Conservation (phyloP, 2,888 invertebrate genomes). For the Conistra vaccinii region DNA sequence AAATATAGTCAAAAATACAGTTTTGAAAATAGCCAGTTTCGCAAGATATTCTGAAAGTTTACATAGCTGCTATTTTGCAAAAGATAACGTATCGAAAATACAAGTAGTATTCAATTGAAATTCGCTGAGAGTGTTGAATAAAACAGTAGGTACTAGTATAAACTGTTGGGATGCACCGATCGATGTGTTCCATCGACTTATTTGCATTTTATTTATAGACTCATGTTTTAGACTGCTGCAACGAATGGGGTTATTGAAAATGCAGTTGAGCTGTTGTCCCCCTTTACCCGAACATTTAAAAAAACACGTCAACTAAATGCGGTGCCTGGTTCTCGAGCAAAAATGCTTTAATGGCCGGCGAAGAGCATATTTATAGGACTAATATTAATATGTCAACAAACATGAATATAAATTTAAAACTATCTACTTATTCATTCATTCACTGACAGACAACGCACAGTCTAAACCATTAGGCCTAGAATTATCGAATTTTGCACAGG, state of each 20-base stretch:
- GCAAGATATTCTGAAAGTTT: background rate
- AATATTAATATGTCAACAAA: background rate
- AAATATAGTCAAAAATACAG: background rate
- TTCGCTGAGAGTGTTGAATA: slow-evolving; percentile 30
- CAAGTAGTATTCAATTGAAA: slow-evolving; percentile 18
- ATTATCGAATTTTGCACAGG: no score
- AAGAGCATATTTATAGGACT: background rate
- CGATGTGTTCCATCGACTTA: slow-evolving; percentile 16
- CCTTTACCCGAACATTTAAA: background rate
- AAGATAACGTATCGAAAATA: slow-evolving; percentile 13
- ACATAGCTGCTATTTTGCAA: background rate
- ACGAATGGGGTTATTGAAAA: background rate
- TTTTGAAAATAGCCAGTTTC: background rate
- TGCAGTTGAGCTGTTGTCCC: background rate
- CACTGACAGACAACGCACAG: no score
- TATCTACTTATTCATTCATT: background rate
- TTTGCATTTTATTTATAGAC: slow-evolving; percentile 45
- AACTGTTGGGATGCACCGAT: slow-evolving; percentile 35
- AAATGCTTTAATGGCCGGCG: no score
- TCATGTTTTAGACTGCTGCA: slow-evolving; percentile 13
- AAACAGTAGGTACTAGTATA: slow-evolving; percentile 34
- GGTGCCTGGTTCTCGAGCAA: background rate
- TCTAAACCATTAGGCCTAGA: no score
- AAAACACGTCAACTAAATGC: background rate
- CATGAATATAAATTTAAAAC: background rate